phyloP scores from a whole-genome alignment of 2,888 invertebrate genomes.

The Sinhomidia bicolor region DNA sequence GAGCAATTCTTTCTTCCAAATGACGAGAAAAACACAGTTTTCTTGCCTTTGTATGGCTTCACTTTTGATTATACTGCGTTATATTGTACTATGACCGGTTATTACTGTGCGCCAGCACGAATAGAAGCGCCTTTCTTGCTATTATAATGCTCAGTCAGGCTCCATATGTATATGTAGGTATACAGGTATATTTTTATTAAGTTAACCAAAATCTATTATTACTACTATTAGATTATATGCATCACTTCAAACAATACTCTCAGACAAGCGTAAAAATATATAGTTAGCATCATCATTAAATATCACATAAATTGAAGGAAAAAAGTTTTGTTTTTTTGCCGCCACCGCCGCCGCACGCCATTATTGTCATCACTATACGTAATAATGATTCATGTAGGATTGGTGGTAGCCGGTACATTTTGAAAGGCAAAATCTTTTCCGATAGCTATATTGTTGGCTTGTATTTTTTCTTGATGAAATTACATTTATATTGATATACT shows the following conservation, averaged over 20 bases:
- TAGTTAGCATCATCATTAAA: constrained; percentile 24
- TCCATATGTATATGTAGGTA: too few species aligned
- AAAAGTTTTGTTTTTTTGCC: constrained; percentile 1
- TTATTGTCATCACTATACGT: constrained; percentile 9
- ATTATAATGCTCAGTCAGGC: too few species aligned
- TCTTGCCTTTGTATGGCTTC: constrained; percentile 1
- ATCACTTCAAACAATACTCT: background rate
- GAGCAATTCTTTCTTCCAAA: background rate
- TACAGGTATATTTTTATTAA: too few species aligned
- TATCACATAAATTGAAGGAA: constrained; percentile 54
- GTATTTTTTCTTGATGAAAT: background rate
- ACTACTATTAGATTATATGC: background rate
- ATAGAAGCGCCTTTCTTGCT: too few species aligned
- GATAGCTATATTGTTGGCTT: background rate
- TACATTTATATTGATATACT: background rate
- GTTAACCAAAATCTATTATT: background rate
- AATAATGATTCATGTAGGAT: constrained; percentile 47
- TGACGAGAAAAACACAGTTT: background rate
- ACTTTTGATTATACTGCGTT: constrained; percentile 13
- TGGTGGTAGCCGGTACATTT: background rate
- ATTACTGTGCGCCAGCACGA: background rate
- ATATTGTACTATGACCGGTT: background rate
- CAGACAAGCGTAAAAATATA: background rate
- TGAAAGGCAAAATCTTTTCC: background rate
- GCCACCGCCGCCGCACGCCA: background rate